Evolutionary conservation across 2,113 vertebrate species (phyloP).

Genomic region (Nasalis larvatus): DNA sequence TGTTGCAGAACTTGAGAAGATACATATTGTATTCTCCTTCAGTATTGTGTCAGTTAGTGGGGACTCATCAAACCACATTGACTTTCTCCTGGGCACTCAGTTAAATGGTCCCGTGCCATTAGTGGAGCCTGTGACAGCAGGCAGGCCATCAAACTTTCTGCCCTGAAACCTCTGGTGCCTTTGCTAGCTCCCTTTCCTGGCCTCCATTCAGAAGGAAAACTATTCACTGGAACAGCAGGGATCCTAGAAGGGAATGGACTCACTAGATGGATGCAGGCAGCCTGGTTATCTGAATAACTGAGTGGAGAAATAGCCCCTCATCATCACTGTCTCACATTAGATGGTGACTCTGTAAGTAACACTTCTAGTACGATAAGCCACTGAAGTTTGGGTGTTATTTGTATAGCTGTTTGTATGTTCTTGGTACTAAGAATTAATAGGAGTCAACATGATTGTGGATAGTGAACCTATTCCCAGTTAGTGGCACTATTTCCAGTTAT

Average conservation of each 20-base stretch:
- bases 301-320: neutral
- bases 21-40: neutral
- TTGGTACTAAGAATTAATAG: neutral
- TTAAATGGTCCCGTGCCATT: neutral
- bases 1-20: neutral
- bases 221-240: neutral
- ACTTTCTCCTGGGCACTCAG: neutral
- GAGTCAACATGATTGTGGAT: neutral
- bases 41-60: neutral
- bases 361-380: neutral
- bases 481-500: neutral
- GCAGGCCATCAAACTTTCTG: neutral
- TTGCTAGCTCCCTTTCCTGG: neutral
- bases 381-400: neutral
- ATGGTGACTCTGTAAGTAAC: neutral
- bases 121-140: neutral
- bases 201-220: neutral
- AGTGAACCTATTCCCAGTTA: neutral
- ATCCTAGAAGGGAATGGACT: neutral
- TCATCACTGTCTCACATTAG: neutral
- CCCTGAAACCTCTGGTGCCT: neutral
- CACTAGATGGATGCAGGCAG: neutral
- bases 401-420: neutral
- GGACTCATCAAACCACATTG: neutral
- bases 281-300: neutral